These are phyloP conservation scores for Pseudachorutes palmiensis DNA, from an alignment of 1,140 invertebrate genomes.

Conservation along the genomic window DNA sequence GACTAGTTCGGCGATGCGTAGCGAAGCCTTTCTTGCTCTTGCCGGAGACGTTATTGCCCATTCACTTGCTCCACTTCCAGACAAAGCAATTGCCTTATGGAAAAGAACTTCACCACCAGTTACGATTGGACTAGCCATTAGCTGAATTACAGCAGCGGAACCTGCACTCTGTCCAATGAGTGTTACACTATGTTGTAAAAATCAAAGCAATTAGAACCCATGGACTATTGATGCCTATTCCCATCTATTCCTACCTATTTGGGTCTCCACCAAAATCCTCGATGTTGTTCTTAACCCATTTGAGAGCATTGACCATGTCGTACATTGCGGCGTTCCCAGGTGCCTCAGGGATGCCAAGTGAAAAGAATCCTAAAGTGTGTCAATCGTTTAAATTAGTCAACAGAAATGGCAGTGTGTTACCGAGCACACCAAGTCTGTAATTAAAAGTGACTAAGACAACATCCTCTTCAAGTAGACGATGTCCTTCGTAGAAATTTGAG, in stretches of 20 bases:
- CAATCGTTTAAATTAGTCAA: too few species aligned
- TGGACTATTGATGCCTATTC: conserved; percentile 6
- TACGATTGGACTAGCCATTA: neutral
- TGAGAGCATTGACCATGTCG: conserved; percentile 20
- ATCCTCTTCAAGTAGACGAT: conserved; percentile 27
- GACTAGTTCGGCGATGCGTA: conserved; percentile 17
- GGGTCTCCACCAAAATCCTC: conserved; percentile 29
- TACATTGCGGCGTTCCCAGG: conserved; percentile 28
- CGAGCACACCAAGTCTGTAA: conserved; percentile 11
- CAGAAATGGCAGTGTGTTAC: too few species aligned
- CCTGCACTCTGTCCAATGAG: conserved; percentile 32
- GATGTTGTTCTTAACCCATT: conserved; percentile 20
- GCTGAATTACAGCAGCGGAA: neutral
- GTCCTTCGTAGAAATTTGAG: conserved; percentile 42
- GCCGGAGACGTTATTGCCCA: neutral
- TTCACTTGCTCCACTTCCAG: neutral
- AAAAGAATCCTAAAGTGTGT: conserved; percentile 30
- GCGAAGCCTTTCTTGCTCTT: conserved; percentile 4
- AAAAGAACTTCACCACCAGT: neutral
- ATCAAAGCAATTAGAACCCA: neutral
- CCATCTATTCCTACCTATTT: too few species aligned
- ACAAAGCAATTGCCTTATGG: conserved; percentile 19
- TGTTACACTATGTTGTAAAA: conserved; percentile 16
- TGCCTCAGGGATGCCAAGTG: conserved; percentile 13
- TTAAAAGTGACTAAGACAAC: conserved; percentile 16